Percentiles rank a stretch among this genome's conserved stretches.
Evolutionary conservation across 2,888 invertebrate species (phyloP).

Genomic region (Epirrhoe alternata): DNA sequence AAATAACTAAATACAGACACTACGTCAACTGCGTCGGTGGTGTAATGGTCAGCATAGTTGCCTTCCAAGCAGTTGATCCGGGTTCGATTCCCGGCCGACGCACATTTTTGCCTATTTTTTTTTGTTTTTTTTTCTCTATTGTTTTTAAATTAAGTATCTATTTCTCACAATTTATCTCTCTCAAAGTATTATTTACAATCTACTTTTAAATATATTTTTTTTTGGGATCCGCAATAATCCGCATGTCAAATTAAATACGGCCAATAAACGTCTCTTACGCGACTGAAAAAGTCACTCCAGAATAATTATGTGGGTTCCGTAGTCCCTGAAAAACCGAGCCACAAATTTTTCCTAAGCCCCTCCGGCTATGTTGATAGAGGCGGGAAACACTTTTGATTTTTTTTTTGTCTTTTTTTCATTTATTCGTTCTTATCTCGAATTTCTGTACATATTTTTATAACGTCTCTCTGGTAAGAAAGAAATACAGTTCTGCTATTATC

Average conservation of each 20-base stretch:
- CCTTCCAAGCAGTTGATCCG: constrained; percentile 87
- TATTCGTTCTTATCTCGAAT: neutral
- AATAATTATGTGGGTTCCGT: constrained; percentile 43
- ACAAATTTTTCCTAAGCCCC: constrained; percentile 45
- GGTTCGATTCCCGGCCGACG: constrained; percentile 86
- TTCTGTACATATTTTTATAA: too few relatives aligned
- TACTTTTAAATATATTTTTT: neutral
- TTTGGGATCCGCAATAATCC: constrained; percentile 5
- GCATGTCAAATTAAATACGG: constrained; percentile 28
- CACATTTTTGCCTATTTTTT: constrained; percentile 61
- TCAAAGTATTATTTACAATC: too few relatives aligned
- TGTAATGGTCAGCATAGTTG: constrained; percentile 87
- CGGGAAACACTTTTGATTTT: constrained; percentile 15
- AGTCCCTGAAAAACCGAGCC: constrained; percentile 34
- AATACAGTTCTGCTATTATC: too few relatives aligned
- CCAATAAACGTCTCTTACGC: constrained; percentile 30
- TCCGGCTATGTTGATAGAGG: constrained; percentile 30
- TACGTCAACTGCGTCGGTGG: constrained; percentile 73
- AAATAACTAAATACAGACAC: accelerated
- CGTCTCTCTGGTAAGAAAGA: too few relatives aligned
- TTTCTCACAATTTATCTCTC: neutral
- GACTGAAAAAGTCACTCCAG: constrained; percentile 38
- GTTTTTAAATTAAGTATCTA: neutral
- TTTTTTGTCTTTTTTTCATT: neutral
- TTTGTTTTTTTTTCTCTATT: neutral